phyloP scores from a whole-genome alignment of 1,140 invertebrate genomes.

The Mycetomoellerius zeteki region DNA sequence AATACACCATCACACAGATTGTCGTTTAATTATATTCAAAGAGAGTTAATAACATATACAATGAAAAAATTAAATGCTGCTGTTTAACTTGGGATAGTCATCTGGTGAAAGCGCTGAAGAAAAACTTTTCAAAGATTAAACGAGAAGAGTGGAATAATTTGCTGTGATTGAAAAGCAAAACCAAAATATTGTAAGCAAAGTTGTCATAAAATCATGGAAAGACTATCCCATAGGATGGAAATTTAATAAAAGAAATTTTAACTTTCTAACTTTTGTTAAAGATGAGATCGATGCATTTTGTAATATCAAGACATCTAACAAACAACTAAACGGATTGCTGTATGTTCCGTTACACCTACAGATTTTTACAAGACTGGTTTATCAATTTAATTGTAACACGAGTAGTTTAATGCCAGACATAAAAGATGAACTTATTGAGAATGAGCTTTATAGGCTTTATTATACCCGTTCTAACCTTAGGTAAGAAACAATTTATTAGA shows the following conservation, averaged over 20 bases:
- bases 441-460: constrained; percentile 32
- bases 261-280: background rate
- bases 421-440: constrained; percentile 56
- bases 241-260: background rate
- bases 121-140: no score
- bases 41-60: background rate
- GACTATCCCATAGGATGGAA: background rate
- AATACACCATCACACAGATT: background rate
- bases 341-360: background rate
- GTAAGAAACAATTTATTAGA: constrained; percentile 47
- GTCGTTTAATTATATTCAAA: background rate
- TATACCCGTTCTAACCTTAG: constrained; percentile 61
- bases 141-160: no score
- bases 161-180: background rate
- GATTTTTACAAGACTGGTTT: background rate
- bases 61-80: background rate
- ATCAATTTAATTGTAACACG: background rate
- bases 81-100: background rate
- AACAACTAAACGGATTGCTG: background rate
- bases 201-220: background rate
- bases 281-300: background rate
- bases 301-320: background rate
- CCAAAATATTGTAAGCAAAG: background rate
- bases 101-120: no score
- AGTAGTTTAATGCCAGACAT: constrained; percentile 20